A percentile compares a stretch with the other conserved stretches of the same genome.
phyloP scores from a whole-genome alignment of 1,140 invertebrate genomes.

The Mizuhopecten yessoensis region DNA sequence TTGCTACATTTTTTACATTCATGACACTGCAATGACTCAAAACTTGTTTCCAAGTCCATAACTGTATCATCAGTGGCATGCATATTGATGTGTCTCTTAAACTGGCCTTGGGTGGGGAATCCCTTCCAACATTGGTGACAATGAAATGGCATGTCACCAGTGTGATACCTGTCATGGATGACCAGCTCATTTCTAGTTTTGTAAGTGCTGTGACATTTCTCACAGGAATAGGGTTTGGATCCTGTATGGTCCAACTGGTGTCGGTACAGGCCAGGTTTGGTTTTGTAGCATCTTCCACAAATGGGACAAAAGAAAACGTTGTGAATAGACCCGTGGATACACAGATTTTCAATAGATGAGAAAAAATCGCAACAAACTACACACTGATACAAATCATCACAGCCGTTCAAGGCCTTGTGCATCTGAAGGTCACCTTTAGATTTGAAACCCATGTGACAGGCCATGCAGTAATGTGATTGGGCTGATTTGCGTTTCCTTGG shows the following conservation, averaged over 20 bases:
- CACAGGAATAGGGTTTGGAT: neutral
- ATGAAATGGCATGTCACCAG: constrained; percentile 15
- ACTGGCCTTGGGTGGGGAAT: neutral
- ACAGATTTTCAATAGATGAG: neutral
- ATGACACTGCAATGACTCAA: neutral
- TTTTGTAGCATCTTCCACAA: constrained; percentile 9
- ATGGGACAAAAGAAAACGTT: neutral
- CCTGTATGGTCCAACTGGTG: constrained; percentile 6
- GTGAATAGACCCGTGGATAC: neutral
- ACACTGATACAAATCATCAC: neutral
- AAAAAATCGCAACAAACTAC: neutral
- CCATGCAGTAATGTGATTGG: neutral
- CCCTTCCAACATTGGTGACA: neutral
- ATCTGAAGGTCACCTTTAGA: neutral
- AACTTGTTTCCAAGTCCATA: neutral
- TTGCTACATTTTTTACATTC: neutral
- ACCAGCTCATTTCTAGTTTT: constrained; percentile 1
- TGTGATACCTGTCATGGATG: neutral
- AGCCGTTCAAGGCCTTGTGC: neutral
- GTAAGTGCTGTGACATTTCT: neutral
- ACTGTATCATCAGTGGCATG: neutral
- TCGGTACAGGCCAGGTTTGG: neutral
- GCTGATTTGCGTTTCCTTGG: neutral
- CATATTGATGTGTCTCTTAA: neutral
- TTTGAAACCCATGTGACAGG: neutral